A percentile compares a stretch with the other conserved stretches of the same genome.
These are phyloP conservation scores for Phasianus colchicus DNA, from an alignment of 2,113 vertebrate species.

Conservation along the genomic window DNA sequence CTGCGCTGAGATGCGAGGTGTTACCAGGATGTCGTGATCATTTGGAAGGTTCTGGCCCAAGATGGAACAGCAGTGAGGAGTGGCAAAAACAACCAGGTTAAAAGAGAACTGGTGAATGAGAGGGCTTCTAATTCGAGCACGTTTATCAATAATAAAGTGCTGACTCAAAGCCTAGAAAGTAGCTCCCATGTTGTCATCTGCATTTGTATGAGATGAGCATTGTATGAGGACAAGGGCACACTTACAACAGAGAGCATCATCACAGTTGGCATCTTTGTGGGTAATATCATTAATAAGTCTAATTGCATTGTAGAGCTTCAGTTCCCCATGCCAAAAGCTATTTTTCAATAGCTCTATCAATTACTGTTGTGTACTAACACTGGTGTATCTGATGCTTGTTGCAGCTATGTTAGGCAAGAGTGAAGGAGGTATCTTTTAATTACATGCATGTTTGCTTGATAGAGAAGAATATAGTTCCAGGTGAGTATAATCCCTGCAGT, in stretches of 20 bases:
- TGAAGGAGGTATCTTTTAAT: neutral
- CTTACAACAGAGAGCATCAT: neutral
- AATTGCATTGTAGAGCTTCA: slow-evolving; percentile 11
- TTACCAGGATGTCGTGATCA: rapidly evolving
- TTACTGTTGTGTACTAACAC: neutral
- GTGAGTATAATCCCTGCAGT: slow-evolving; percentile 21
- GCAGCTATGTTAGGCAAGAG: neutral
- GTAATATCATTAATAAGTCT: slow-evolving; percentile 11
- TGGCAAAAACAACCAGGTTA: rapidly evolving
- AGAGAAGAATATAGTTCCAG: neutral
- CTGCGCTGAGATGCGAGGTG: neutral
- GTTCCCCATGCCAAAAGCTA: neutral
- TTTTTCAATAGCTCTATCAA: neutral
- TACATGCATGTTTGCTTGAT: neutral
- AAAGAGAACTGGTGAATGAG: neutral
- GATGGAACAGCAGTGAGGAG: neutral
- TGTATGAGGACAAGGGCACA: neutral
- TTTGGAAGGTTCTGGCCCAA: neutral
- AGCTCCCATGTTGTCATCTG: neutral
- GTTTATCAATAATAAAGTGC: neutral
- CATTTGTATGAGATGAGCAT: neutral
- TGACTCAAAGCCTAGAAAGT: neutral
- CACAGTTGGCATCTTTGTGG: neutral
- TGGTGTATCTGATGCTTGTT: neutral
- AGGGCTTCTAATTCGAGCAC: neutral